Base-by-base conservation (phyloP, 2,888 invertebrate genomes). In the Eurois occulta region DNA sequence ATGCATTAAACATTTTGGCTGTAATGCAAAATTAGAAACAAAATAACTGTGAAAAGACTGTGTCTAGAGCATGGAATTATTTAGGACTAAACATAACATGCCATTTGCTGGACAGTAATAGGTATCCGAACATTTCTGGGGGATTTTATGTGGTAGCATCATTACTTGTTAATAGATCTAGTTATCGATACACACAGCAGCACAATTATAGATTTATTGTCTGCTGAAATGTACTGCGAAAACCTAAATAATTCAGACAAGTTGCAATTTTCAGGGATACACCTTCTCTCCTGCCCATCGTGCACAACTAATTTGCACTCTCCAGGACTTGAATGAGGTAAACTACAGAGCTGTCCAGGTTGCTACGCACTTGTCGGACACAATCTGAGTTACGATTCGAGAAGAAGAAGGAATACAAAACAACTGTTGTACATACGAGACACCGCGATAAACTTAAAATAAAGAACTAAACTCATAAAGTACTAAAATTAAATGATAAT, bases 391-490 rank as follows among this genome's bases (percentile, higher is more conserved):
- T n/a, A n/a, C n/a, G n/a, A n/a, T n/a, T n/a, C n/a, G n/a, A n/a
- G n/a, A n/a, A n/a, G n/a, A n/a, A n/a, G n/a, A n/a, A n/a, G n/a
- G n/a, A n/a, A n/a, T n/a, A n/a, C n/a, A n/a, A n/a, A n/a, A n/a
- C n/a, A n/a, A n/a, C n/a, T n/a, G n/a, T n/a, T n/a, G n/a, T n/a
- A n/a, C n/a, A n/a, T n/a, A n/a, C n/a, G n/a, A n/a, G n/a, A n/a
- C n/a, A n/a, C n/a, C n/a, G n/a, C n/a, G n/a, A n/a, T 48, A 21
- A 66, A 35, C 18, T 46, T 38, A 46, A 72, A 38, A 46, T 11
- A 73, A 75, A 74, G 21, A 62, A 48, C 10, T 16, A 41, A 62
- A n/a, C 10, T n/a, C 35, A 48, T 48, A 48, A 32, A 32, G 24
- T 6, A 7, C 11, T 43, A 4, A 13, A 46, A 43, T 11, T 46